Base-by-base conservation (phyloP, 2,888 invertebrate species). In the Deilephila elpenor region DNA sequence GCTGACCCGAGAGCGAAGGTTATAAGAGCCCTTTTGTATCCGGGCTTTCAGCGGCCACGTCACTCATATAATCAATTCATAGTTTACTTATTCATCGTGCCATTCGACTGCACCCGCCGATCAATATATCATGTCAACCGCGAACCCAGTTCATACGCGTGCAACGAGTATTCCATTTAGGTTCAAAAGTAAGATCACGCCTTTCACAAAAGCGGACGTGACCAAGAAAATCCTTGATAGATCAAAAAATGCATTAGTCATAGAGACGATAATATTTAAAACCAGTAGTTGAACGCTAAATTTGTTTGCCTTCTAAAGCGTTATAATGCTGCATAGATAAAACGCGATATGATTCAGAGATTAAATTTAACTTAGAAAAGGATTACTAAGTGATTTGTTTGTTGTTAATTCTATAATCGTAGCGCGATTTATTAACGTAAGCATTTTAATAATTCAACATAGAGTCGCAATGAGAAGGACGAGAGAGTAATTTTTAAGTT, bases 1-100 rank as follows among this genome's bases (percentile, higher is more conserved):
- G 76, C 75, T 77, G 81, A 79, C 77, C 77, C 76, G 78, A 73
- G 73, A 70, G 70, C 72, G 78, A 81, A 83, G 79, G 82, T 79
- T 78, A 77, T 74, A 70, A 70, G 75, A 60, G 61, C 60, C 71
- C 62, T 67, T 60, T 71, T 75, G 74, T 79, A 80, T 80, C 78
- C 80, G 79, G 78, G 73, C 75, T 76, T 71, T n/a, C 25, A 71
- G n/a, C 17, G 25, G 25, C 51, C 67, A 67, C 67, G 51, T 67
- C 51, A 44, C 51, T 67, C 25, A 2, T 51, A 29, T 67, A 67
- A 67, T 67, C 25, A 51, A 67, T 67, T 67, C 67, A 67, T 67
- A 67, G 67, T 67, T 67, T 25, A 67, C 51, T 67, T 67, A 67
- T 51, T 67, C 51, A 67, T 51, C 51, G 51, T 44, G 44, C 14